Evolutionary conservation across 1,140 invertebrate genomes (phyloP).

Genomic region (Drosophila simulans): DNA sequence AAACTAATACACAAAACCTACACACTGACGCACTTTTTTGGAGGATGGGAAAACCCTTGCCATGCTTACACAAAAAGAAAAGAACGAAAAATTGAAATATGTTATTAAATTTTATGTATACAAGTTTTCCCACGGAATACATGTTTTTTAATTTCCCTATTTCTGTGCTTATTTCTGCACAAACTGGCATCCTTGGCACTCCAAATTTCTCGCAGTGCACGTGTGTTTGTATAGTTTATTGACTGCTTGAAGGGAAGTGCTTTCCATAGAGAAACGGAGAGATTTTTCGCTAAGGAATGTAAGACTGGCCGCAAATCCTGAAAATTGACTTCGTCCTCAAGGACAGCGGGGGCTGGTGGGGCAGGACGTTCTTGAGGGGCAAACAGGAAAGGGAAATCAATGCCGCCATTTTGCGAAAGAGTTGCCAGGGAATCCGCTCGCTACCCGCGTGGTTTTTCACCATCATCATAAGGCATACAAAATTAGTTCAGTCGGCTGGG

Average conservation of each 20-base stretch:
- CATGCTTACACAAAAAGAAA: conserved; percentile 7
- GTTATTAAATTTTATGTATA: neutral
- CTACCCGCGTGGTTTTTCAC: conserved; percentile 32
- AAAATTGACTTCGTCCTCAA: conserved; percentile 77
- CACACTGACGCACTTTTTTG: conserved; percentile 19
- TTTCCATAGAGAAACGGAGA: conserved; percentile 72
- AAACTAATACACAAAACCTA: conserved; percentile 52
- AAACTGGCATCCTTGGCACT: neutral
- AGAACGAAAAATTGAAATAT: neutral
- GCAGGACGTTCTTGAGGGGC: conserved; percentile 8
- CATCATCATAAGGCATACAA: conserved; percentile 77
- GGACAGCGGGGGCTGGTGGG: conserved; percentile 11
- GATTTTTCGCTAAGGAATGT: conserved; percentile 76
- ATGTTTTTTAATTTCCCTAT: neutral
- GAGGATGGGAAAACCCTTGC: conserved; percentile 3
- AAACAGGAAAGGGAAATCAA: conserved; percentile 63
- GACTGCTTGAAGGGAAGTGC: conserved; percentile 81
- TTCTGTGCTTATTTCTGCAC: neutral
- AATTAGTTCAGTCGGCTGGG: conserved; percentile 67
- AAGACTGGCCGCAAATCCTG: conserved; percentile 80
- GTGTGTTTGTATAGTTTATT: conserved; percentile 80
- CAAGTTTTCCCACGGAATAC: neutral
- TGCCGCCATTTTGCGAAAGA: conserved; percentile 80
- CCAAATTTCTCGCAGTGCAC: conserved; percentile 18
- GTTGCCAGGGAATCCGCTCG: conserved; percentile 54